A percentile compares a stretch with the other conserved stretches of the same genome.
phyloP scores from a whole-genome alignment of 2,797 vertebrate genomes.

The Emydoidea blandingii region DNA sequence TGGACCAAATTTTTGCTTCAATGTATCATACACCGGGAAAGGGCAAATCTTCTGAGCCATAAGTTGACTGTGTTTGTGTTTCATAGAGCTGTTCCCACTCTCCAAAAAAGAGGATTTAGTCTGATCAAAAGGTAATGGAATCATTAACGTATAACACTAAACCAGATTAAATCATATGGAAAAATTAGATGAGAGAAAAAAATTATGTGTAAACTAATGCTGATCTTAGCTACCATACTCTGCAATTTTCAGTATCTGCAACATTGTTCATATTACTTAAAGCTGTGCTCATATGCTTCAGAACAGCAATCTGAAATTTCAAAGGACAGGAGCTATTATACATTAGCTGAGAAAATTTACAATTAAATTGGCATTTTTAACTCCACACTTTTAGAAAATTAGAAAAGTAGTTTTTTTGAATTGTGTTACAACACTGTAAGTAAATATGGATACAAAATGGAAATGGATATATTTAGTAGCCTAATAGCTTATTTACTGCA shows the following conservation, averaged over 20 bases:
- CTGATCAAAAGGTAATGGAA: conserved; percentile 7
- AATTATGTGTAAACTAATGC: conserved; percentile 12
- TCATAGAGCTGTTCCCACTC: conserved; percentile 23
- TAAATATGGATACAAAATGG: not conserved
- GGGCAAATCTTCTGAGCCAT: conserved; percentile 16
- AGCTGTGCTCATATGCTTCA: not conserved
- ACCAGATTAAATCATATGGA: conserved; percentile 7
- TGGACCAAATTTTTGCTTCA: conserved; percentile 44
- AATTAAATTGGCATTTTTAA: conserved; percentile 11
- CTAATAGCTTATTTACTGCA: not conserved
- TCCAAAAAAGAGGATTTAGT: not conserved
- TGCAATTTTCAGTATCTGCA: conserved; percentile 3
- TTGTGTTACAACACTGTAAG: not conserved
- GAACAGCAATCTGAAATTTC: conserved; percentile 9
- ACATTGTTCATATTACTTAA: not conserved
- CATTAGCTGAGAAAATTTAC: conserved; percentile 33
- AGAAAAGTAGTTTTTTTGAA: conserved; percentile 29
- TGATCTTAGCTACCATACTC: not conserved
- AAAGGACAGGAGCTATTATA: conserved; percentile 17
- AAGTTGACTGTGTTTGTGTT: conserved; percentile 21
- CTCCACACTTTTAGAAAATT: not conserved
- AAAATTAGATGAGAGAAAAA: conserved; percentile 31
- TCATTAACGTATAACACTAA: conserved; percentile 13
- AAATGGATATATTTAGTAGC: conserved; percentile 17
- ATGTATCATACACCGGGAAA: not conserved